Conservation (phyloP, 2,888 invertebrate genomes). For the Zhuqinia jingwanae region DNA sequence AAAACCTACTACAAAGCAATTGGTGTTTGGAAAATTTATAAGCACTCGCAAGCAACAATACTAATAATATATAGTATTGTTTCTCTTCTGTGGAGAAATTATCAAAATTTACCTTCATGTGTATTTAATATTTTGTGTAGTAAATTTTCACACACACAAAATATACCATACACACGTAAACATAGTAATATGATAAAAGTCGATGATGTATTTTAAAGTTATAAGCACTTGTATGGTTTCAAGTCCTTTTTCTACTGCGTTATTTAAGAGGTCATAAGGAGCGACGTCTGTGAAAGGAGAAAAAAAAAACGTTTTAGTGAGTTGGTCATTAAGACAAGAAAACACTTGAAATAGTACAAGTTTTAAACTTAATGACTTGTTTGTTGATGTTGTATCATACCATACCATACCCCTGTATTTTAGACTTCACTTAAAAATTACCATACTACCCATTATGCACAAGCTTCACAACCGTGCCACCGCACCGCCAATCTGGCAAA, state of each 20-base stretch:
- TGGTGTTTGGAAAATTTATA: not conserved
- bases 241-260: no score
- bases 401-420: not conserved
- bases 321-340: constrained; percentile 58
- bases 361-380: constrained; percentile 17
- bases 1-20: constrained; percentile 3
- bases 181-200: not conserved
- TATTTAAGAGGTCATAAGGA: no score
- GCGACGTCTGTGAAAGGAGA: not conserved
- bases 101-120: not conserved
- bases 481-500: not conserved
- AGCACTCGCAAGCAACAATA: not conserved
- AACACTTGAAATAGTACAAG: constrained; percentile 49
- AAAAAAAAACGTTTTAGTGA: constrained; percentile 7
- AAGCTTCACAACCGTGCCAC: not conserved
- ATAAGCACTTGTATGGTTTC: no score
- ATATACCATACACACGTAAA: not conserved
- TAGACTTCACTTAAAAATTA: not conserved
- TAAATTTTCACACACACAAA: no score
- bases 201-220: no score
- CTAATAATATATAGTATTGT: not conserved
- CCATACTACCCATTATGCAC: no score
- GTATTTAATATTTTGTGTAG: no score
- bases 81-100: constrained; percentile 13
- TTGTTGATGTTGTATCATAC: not conserved